Evolutionary conservation across 2,888 invertebrate genomes (phyloP).

Genomic region (Heliconius sara): DNA sequence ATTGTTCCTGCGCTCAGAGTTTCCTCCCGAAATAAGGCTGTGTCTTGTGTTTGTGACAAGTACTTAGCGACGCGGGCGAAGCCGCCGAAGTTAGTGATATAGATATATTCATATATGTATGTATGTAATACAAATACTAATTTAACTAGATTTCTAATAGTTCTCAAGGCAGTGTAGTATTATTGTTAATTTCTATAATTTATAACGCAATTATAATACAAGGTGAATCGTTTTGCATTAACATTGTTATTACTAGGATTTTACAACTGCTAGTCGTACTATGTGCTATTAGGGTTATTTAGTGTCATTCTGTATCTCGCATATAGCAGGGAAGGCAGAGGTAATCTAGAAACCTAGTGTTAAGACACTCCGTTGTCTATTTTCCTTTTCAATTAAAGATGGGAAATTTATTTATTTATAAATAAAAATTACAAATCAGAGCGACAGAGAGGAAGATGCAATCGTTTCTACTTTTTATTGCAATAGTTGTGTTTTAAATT

Average conservation of each 20-base stretch:
- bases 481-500: not conserved
- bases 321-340: too few species aligned
- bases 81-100: too few species aligned
- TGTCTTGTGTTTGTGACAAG: too few species aligned
- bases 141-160: constrained; percentile 18
- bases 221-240: constrained; percentile 18
- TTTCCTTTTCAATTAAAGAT: too few species aligned
- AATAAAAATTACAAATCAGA: not conserved
- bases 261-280: not conserved
- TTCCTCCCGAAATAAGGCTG: too few species aligned
- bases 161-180: constrained; percentile 9
- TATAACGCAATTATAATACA: constrained; percentile 10
- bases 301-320: too few species aligned
- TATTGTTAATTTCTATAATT: constrained; percentile 24
- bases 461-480: not conserved
- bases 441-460: not conserved
- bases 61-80: too few species aligned
- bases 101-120: not conserved
- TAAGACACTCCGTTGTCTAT: too few species aligned
- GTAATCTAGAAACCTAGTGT: too few species aligned
- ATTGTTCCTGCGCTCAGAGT: too few species aligned
- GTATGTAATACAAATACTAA: not conserved
- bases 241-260: constrained; percentile 7
- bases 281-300: not conserved
- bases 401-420: too few species aligned